A percentile compares a stretch with the other conserved stretches of the same genome.
phyloP scores from a whole-genome alignment of 2,888 invertebrate species.

The Cabera pusaria region DNA sequence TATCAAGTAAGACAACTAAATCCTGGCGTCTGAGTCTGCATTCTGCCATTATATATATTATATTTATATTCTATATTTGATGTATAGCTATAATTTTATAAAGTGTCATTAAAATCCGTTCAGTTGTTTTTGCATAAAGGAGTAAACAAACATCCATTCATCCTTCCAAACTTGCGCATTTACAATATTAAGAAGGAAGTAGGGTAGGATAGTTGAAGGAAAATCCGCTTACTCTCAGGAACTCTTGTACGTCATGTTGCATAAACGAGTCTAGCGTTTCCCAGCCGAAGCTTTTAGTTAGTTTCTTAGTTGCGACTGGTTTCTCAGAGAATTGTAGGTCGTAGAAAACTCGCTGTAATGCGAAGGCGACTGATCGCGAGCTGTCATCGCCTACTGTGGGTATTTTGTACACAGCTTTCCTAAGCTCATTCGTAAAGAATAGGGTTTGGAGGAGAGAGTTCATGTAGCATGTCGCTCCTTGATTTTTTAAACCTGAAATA shows the following conservation, averaged over 20 bases:
- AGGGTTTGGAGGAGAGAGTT: conserved; percentile 98
- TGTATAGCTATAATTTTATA: no score
- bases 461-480: conserved; percentile 99
- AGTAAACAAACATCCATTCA: no score
- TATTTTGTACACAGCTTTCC: conserved; percentile 98
- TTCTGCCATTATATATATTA: no score
- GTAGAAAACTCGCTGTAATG: conserved; percentile 98
- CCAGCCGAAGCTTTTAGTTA: conserved; percentile 99
- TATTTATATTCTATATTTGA: no score
- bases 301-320: conserved; percentile 98
- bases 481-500: conserved; percentile 94
- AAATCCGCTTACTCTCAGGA: conserved; percentile 84
- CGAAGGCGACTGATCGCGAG: conserved; percentile 92
- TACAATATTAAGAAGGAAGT: no score
- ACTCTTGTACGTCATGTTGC: conserved; percentile 98
- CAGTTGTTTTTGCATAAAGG: no score
- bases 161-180: no score
- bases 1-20: no score
- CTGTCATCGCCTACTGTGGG: conserved; percentile 99
- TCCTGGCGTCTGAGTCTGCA: no score
- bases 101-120: no score
- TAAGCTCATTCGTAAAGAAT: conserved; percentile 96
- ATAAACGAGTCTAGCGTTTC: conserved; percentile 99
- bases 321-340: conserved; percentile 98
- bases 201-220: conserved; percentile 10